Evolutionary conservation across 2,797 vertebrate genomes (phyloP).

Genomic region (Neostethus bicornis): DNA sequence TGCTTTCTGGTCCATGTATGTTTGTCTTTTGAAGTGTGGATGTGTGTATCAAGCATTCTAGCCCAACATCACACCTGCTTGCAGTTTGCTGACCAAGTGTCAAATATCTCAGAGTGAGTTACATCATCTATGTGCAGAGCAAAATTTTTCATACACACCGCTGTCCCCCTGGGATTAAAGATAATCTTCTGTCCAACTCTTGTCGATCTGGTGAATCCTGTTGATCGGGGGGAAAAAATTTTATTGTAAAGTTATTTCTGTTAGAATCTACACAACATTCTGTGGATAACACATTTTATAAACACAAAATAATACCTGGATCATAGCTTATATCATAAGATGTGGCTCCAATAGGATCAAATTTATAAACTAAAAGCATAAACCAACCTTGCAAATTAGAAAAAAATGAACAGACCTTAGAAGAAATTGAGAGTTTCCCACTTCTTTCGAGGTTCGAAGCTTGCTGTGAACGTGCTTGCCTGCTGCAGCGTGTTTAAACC

Average conservation of each 20-base stretch:
- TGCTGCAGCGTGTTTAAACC: constrained; percentile 50
- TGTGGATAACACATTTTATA: constrained; percentile 14
- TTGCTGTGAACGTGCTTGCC: constrained; percentile 66
- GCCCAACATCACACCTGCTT: constrained; percentile 60
- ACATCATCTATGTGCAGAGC: constrained; percentile 19
- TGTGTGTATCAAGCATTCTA: constrained; percentile 48
- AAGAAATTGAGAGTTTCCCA: constrained; percentile 17
- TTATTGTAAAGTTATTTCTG: constrained; percentile 6
- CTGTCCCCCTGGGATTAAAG: constrained; percentile 17
- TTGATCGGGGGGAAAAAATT: constrained; percentile 2
- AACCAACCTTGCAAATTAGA: constrained; percentile 16
- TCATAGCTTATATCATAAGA: constrained; percentile 1
- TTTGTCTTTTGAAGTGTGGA: constrained; percentile 7
- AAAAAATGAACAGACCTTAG: constrained; percentile 2
- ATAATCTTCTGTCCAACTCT: constrained; percentile 15
- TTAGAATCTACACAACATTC: constrained; percentile 7
- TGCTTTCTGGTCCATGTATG: constrained; percentile 9
- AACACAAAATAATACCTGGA: constrained; percentile 17
- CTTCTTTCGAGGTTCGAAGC: constrained; percentile 38
- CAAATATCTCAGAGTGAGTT: constrained; percentile 14
- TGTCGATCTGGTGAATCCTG: constrained; percentile 18
- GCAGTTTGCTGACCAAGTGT: constrained; percentile 34
- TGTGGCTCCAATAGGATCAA: constrained; percentile 7
- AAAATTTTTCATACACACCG: not conserved
- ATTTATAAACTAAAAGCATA: not conserved